These are phyloP conservation scores for Gymnoscopelus microlampas DNA, from an alignment of 2,797 vertebrate genomes.

Conservation along the genomic window DNA sequence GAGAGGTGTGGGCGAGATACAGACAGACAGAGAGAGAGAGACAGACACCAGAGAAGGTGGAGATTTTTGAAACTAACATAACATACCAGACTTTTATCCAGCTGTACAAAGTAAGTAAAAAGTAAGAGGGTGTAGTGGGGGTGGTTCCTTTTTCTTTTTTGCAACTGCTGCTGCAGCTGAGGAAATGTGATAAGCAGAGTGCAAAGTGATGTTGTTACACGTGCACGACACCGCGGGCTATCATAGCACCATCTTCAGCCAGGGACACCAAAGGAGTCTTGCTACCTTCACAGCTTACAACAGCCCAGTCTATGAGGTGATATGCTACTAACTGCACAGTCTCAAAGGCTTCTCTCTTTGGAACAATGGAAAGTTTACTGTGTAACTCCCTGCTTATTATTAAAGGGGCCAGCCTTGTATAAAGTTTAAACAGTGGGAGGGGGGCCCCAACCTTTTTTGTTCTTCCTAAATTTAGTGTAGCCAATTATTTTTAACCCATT, in stretches of 20 bases:
- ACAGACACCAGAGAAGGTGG: conserved; percentile 32
- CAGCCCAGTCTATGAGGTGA: not conserved
- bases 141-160: not conserved
- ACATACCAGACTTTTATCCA: conserved; percentile 62
- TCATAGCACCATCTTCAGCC: not conserved
- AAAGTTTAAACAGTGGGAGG: conserved; percentile 36
- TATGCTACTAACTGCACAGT: conserved; percentile 4
- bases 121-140: no score
- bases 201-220: conserved; percentile 32
- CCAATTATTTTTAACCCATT: no score
- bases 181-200: conserved; percentile 64
- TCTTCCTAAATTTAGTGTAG: no score
- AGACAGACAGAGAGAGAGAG: conserved; percentile 42
- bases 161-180: conserved; percentile 66
- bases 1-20: no score
- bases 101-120: conserved; percentile 8
- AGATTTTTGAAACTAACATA: conserved; percentile 28
- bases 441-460: conserved; percentile 24
- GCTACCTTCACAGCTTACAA: conserved; percentile 10
- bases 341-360: conserved; percentile 26
- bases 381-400: conserved; percentile 40
- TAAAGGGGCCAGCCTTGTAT: conserved; percentile 19
- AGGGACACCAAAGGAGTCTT: not conserved
- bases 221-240: not conserved
- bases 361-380: conserved; percentile 42